phyloP scores from a whole-genome alignment of 2,797 vertebrate genomes.

The Sebastes kiyomatsui region DNA sequence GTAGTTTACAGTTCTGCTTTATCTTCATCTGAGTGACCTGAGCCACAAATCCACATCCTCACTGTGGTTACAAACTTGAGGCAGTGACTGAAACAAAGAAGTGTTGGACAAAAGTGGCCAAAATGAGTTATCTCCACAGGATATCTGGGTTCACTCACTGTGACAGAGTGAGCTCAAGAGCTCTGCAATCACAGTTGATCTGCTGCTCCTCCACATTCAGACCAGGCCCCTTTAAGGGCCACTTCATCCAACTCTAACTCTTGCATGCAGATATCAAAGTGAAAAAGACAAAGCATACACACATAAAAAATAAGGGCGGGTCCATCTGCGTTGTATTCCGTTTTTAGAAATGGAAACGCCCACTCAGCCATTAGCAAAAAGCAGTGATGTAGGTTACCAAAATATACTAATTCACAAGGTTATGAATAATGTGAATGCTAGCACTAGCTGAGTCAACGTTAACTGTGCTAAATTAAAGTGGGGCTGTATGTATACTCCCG shows the following conservation, averaged over 20 bases:
- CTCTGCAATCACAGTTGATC: not conserved
- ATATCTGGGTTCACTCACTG: slow-evolving; percentile 17
- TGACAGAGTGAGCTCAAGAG: not conserved
- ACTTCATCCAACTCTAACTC: not conserved
- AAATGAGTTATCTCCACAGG: not conserved
- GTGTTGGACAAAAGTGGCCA: not conserved
- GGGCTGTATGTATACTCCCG: too few species aligned
- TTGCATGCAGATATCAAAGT: too few species aligned
- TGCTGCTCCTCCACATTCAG: not conserved
- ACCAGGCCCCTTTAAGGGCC: not conserved
- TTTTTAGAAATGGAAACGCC: too few species aligned
- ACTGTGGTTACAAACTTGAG: not conserved
- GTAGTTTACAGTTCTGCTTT: not conserved
- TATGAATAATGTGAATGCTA: too few species aligned
- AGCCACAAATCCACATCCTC: not conserved
- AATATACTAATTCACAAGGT: too few species aligned
- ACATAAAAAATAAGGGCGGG: too few species aligned
- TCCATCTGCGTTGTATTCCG: too few species aligned
- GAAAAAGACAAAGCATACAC: not conserved
- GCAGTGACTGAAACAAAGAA: not conserved
- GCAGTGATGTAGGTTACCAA: too few species aligned
- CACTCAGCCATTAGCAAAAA: too few species aligned
- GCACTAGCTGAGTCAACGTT: too few species aligned
- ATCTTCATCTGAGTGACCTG: not conserved
- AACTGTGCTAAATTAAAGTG: too few species aligned